phyloP scores from a whole-genome alignment of 1,140 invertebrate genomes.

The Drosophila lini region DNA sequence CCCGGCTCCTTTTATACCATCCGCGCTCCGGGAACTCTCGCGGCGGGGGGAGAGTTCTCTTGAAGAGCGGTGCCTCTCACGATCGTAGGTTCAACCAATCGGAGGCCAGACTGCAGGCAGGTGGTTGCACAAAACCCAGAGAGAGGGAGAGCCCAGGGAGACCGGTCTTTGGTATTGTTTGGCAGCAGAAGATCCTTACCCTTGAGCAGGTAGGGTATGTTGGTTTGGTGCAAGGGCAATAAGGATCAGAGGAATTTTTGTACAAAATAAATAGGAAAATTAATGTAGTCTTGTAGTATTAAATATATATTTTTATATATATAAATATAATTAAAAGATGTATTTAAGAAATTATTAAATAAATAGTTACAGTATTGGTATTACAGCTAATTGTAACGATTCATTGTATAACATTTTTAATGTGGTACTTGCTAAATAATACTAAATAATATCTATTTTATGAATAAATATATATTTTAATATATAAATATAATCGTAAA shows the following conservation, averaged over 20 bases:
- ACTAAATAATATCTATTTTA: too few relatives aligned
- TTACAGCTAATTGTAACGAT: too few relatives aligned
- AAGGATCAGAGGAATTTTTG: background rate
- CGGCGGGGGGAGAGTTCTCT: conserved; percentile 7
- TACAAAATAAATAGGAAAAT: too few relatives aligned
- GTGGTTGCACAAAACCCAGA: conserved; percentile 54
- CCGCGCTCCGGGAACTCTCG: conserved; percentile 24
- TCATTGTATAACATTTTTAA: background rate
- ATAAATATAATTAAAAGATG: background rate
- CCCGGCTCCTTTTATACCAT: conserved; percentile 62
- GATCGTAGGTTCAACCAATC: conserved; percentile 51
- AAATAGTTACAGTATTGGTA: background rate
- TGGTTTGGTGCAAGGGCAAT: background rate
- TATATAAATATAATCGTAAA: too few relatives aligned
- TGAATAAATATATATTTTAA: too few relatives aligned
- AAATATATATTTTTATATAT: background rate
- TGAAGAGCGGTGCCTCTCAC: conserved; percentile 14
- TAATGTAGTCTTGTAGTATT: too few relatives aligned
- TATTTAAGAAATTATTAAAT: background rate
- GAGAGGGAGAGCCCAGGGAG: conserved; percentile 23
- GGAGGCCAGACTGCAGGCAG: conserved; percentile 55
- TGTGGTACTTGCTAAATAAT: too few relatives aligned
- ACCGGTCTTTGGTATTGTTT: conserved; percentile 2
- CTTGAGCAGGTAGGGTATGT: conserved; percentile 9
- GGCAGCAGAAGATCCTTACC: conserved; percentile 6